Percentiles rank a stretch among this genome's conserved stretches.
Evolutionary conservation across 2,888 invertebrate species (phyloP).

Genomic region (Steinernema hermaphroditum): DNA sequence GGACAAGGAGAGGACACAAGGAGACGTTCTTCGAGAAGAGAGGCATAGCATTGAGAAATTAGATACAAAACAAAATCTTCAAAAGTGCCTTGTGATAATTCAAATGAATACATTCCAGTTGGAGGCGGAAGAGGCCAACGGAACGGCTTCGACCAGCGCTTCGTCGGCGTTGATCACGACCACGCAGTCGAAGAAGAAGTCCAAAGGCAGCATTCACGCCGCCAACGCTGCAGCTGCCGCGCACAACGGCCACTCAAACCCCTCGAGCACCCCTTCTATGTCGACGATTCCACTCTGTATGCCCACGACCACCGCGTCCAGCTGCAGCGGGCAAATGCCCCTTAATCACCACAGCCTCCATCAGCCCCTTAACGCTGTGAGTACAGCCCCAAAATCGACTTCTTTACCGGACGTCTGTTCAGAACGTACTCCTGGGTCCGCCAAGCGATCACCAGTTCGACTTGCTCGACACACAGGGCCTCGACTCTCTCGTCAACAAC

Average conservation of each 20-base stretch:
- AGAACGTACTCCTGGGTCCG: conserved; percentile 39
- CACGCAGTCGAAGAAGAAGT: conserved; percentile 45
- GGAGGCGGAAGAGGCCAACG: conserved; percentile 28
- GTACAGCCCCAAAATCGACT: neutral
- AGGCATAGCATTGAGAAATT: no score
- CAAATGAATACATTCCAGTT: conserved; percentile 35
- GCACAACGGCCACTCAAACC: neutral
- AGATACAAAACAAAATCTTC: no score
- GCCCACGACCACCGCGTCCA: conserved; percentile 13
- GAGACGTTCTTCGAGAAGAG: no score
- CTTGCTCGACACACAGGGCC: conserved; percentile 47
- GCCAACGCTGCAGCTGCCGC: neutral
- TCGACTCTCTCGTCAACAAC: conserved; percentile 50
- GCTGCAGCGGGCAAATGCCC: conserved; percentile 11
- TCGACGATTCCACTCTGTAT: neutral
- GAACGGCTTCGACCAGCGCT: conserved; percentile 31
- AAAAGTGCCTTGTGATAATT: no score
- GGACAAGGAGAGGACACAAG: no score
- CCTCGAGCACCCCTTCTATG: neutral
- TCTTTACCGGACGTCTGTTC: neutral
- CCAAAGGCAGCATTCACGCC: conserved; percentile 9
- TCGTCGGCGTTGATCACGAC: conserved; percentile 51
- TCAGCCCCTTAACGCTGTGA: conserved; percentile 6
- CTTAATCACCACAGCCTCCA: neutral
- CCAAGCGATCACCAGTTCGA: conserved; percentile 52